Base-by-base conservation (phyloP, 2,797 vertebrate species). In the Helostoma temminkii region DNA sequence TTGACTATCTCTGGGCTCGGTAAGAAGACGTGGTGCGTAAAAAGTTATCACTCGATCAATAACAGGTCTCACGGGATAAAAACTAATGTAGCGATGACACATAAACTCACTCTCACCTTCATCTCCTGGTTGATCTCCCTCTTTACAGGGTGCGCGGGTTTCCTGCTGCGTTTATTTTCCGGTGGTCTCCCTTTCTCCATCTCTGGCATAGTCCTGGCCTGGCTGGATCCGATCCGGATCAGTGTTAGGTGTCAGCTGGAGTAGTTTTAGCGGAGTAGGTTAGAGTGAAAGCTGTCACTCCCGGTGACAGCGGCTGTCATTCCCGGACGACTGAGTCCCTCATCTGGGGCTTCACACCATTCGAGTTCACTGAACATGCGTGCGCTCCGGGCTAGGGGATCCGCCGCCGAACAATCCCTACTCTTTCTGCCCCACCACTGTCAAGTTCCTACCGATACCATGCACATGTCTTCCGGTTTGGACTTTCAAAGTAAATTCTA, bases 171-270 rank as follows among this genome's bases (percentile, higher is more conserved):
- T 92, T 98, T 98, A 94, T 96, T 97, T 96, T 98, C 97, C 74
- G 97, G 95, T 71, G 97, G 95, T 96, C 96, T 96, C 84, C 96
- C 96, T 93, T 97, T 97, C 94, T 98, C 97, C 96, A 97, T 98
- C 95, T 97, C 96, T 95, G 96, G 96, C 96, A 97, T 97, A 95
- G 95, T 96, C 94, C 96, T 92, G 66, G 48, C 84, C 66, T 67
- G 95, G 91, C 93, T 92, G 95, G 96, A 95, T 95, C 94, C 90
- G 55, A 62, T 66, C 76, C 85, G 92, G 94, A 93, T 94, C 94
- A 91, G 92, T 66, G 90, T 93, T 89, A 89, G 88, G 48, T 87
- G 82, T 85, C 79, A 66, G 66, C 66, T 45, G 57, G 30, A 69
- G 71, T 14, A 8, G 24, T 41, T 69, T 62, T 49, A 78, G 71